Base-by-base conservation (phyloP, 2,888 invertebrate genomes). In the Bombylius major region DNA sequence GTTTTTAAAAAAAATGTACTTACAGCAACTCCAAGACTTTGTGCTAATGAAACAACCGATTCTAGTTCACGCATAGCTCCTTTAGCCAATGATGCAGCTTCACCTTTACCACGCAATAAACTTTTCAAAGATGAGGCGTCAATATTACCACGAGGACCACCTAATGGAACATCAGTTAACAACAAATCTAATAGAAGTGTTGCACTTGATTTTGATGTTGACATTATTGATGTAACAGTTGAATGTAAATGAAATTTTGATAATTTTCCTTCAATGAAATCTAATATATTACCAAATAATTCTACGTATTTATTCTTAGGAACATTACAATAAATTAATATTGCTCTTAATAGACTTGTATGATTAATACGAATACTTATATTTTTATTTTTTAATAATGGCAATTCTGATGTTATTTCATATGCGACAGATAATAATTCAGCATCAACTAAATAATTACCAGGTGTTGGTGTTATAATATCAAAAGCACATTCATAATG, bases 401-500 rank as follows among this genome's bases (percentile, higher is more conserved):
- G 82, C 61, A 89, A 78, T 65, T 84, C 83, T 55, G 79, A 79
- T 48, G 87, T 77, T 48, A 89, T 80, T 71, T 90, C 86, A 69
- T 83, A 83, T 0, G 87, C 84, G 1, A 92, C 81, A 1, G 84
- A 83, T 11, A 96, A 73, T 0, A 94, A 72, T 69, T 97, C 96
- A 0, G 92, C 91, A 67, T 96, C 95, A 0, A 87, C 80, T 73
- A 92, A 80, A 39, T 88, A 76, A 62, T 84, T 82, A 78, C 84
- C 84, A 57, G 81, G 77, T 58, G 78, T 82, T 4, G 90, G 83
- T 5, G 88, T 86, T 39, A 96, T 86, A 58, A 97, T 89, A 71
- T 97, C 97, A 72, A 95, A 95, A 3, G 91, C 90, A 72, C 93
- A 93, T 71, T 95, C 94, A 56, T 86, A 84, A 23, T 89, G 79